Conservation (phyloP, 2,113 vertebrate genomes). For the Apodemus speciosus region DNA sequence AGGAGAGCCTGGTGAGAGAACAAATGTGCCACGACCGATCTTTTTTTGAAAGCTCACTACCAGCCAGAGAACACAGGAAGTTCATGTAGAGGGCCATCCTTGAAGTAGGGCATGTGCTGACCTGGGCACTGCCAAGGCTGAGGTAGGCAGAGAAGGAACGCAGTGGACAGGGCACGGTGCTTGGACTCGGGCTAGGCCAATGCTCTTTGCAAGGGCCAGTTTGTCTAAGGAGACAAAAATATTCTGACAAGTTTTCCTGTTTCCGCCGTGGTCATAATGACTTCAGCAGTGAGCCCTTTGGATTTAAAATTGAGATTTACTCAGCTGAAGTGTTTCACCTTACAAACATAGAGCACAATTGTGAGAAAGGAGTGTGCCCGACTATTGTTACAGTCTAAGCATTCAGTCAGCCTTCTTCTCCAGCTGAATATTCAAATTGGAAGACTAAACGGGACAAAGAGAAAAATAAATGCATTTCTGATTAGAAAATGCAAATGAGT, state of each 20-base stretch:
- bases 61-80: conserved; percentile 65
- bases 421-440: conserved; percentile 78
- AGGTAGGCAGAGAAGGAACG: background rate
- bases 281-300: conserved; percentile 59
- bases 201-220: conserved; percentile 25
- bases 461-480: conserved; percentile 79
- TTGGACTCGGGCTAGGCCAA: background rate
- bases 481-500: conserved; percentile 78
- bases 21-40: conserved; percentile 63
- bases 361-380: conserved; percentile 65
- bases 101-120: background rate
- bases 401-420: conserved; percentile 66
- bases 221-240: conserved; percentile 53
- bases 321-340: conserved; percentile 69
- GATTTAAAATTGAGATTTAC: conserved; percentile 73
- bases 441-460: conserved; percentile 71
- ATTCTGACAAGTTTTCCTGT: conserved; percentile 53
- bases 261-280: conserved; percentile 45
- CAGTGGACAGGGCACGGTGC: background rate
- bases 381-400: conserved; percentile 68
- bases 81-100: conserved; percentile 48
- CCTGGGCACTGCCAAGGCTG: background rate
- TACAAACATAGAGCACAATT: conserved; percentile 51
- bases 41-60: conserved; percentile 51
- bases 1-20: conserved; percentile 69